Base-by-base conservation (phyloP, 2,797 vertebrate genomes). In the Gymnoscopelus braueri region DNA sequence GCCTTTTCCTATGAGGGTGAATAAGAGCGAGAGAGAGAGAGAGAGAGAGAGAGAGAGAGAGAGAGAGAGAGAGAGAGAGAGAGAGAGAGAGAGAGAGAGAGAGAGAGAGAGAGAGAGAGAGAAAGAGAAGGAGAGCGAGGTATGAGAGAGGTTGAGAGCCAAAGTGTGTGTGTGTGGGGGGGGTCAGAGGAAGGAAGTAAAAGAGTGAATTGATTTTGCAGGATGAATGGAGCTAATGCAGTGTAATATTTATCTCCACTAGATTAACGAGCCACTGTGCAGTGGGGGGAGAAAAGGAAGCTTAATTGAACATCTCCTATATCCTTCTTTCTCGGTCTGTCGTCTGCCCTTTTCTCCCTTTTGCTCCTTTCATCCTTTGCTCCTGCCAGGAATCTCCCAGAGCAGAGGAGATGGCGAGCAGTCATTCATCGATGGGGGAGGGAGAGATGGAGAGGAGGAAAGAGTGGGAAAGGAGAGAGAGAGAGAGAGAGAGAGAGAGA, bases 191-290 rank as follows among this genome's bases (percentile, higher is more conserved):
- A 47, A 60, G 79, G 72, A 63, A 66, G 71, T 63, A 59, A 84
- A 73, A 63, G 74, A 80, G 67, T 55, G 79, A 86, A 92, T 88
- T 83, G 83, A 89, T 91, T 91, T 84, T 79, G 70, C 64, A 67
- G 79, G 81, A 87, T 88, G 79, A 90, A 92, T 90, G 81, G 80
- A 85, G 87, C 73, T 76, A 88, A 86, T 83, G 82, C 80, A 78
- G 82, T 81, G 84, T 85, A 85, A 90, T 88, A 90, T 90, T 89
- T 89, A 90, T 88, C 89, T 85, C 70, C 59, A 69, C 66, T 80
- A 86, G 84, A 91, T 88, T 84, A 89, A 90, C 67, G 57, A 77
- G 82, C 52, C 75, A 57, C 60, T 65, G 72, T 72, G 74, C 39
- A 75, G 79, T 23, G 63, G 39, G 39, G 39, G 39, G 39, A 71